Base-by-base conservation (phyloP, 2,888 invertebrate species). In the Merodon equestris region DNA sequence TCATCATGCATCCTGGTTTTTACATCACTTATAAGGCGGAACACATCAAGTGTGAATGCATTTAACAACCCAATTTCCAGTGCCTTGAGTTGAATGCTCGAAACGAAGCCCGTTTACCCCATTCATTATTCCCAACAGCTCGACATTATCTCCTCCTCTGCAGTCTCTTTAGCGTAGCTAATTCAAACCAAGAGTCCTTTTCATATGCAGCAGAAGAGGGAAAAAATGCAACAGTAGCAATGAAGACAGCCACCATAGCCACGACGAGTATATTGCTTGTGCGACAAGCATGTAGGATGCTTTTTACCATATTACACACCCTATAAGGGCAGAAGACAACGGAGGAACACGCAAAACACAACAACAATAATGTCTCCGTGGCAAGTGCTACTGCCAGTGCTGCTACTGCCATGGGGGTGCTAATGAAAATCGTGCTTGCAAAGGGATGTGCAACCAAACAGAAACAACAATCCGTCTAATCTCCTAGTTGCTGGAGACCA, bases 381-480 rank as follows among this genome's bases (percentile, higher is more conserved):
- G 14, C 57, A 60, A 70, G 68, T 74, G 40, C 61, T 58, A 36
- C 14, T 50, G 13, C 1, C 14, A 10, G 42, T 44, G n/a, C 7
- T 13, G 44, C 9, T 51, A 57, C 58, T 58, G 67, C 77, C 57
- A 56, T 57, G 73, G 61, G 76, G 74, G 74, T 79, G 79, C 74
- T 79, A 79, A 79, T 79, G 79, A 79, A 79, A 74, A 68, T 64
- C 79, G 68, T 79, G 79, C 74, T 74, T 60, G 74, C 68, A 79
- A 74, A 74, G 58, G 64, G 68, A 79, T 79, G 68, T 79, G 79
- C 79, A 74, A 64, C 74, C 79, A 74, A 79, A 79, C 68, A 79
- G 79, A 79, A 79, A 79, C 79, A 74, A 79, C 79, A 79, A 79
- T 79, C 79, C 79, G 74, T 79, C 79, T 79, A 79, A 79, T 79